These are phyloP conservation scores for Meleagris gallopavo DNA, from an alignment of 2,113 vertebrate genomes.

Conservation along the genomic window DNA sequence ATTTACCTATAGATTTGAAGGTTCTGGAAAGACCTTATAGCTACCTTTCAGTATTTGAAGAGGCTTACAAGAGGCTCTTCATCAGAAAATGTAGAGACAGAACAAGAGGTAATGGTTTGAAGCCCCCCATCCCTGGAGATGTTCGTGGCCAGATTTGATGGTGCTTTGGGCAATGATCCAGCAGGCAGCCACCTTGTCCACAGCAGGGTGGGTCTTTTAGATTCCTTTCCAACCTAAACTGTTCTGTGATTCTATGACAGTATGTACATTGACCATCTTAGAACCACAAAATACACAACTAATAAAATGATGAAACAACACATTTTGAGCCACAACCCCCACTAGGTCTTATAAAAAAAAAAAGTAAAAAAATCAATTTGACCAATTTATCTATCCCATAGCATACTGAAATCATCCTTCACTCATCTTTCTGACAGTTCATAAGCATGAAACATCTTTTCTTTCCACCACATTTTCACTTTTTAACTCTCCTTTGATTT, in stretches of 20 bases:
- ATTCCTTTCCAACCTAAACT: neutral
- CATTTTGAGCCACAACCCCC: neutral
- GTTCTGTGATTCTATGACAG: neutral
- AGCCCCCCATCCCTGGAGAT: neutral
- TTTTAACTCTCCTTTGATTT: neutral
- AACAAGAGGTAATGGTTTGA: neutral
- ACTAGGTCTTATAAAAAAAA: neutral
- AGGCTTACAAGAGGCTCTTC: neutral
- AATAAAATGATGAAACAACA: neutral
- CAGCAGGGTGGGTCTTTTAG: neutral
- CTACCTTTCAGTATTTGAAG: neutral
- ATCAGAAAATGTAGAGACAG: neutral
- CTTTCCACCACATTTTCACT: neutral
- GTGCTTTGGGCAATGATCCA: neutral
- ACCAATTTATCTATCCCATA: neutral
- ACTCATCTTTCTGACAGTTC: neutral
- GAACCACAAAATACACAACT: neutral
- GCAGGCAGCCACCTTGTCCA: neutral
- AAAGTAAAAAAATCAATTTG: no score
- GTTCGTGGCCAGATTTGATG: neutral
- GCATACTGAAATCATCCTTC: neutral
- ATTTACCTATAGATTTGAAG: neutral
- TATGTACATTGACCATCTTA: neutral
- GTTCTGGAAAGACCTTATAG: neutral
- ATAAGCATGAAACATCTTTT: neutral